Base-by-base conservation (phyloP, 2,113 vertebrate genomes). In the Stictonetta naevosa region DNA sequence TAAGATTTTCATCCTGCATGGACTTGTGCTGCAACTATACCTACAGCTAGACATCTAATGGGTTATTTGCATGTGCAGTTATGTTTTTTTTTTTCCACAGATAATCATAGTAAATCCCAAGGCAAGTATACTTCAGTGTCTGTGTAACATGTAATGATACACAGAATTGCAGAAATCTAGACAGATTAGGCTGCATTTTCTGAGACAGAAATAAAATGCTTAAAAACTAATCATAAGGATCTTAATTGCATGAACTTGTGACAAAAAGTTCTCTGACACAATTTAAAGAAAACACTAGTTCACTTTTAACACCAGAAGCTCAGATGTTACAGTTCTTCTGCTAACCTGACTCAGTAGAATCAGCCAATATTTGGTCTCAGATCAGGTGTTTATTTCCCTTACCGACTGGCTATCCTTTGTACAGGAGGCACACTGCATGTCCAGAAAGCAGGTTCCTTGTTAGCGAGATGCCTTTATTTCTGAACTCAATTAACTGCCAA, bases 1-100 rank as follows among this genome's bases (percentile, higher is more conserved):
- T 74, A 94, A 88, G n/a, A 81, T 88, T 86, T 90, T 88, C 90
- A 83, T 94, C 91, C 68, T 94, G 91, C 91, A 91, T 88, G 88
- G 88, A 80, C 95, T 93, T 93, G 92, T 90, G 85, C 88, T 56
- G 79, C 56, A 93, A 90, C 86, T 92, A 67, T 81, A 94, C 83
- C 85, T 93, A 83, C 85, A 96, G 76, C 92, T 88, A 96, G 92
- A 83, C 44, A 83, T 86, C 84, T 96, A 93, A 95, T 0, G 2
- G 66, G 63, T 86, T 88, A 94, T 95, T 94, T 91, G 76, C 95
- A 93, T 93, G 73, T 1, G 11, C 63, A 93, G 79, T 88, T 96
- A 83, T 1, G 10, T 23, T 0, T 7, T 53, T 46, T 80, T 88
- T 46, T 80, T 88, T 77, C 59, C 82, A 73, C 42, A 88, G 77